Evolutionary conservation across 2,888 invertebrate genomes (phyloP), one percentile per base, ranked within the genome.

Genomic region (Brenthis daphne): DNA sequence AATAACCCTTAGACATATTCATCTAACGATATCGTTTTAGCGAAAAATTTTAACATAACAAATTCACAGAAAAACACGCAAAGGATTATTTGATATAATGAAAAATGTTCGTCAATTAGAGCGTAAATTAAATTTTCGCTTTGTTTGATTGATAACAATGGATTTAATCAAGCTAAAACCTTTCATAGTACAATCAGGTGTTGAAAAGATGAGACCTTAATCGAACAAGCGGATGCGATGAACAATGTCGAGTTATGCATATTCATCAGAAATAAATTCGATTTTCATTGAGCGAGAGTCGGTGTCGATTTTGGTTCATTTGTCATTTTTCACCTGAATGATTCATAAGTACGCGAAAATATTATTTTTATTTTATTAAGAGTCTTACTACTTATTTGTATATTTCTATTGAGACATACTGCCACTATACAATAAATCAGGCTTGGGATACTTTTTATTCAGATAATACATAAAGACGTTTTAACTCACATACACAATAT

Each of bases 191-290:
- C 84, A 85, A 84, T 83, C 81, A 81, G 79, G 75, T 73, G 73
- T 77, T 60, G 65, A 72, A 78, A 82, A 87, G 86, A 87, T 87
- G 81, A 82, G 79, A 78, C 70, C 58, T 57, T 70, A 69, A 73
- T 69, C 69, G 69, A 70, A 74, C 71, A 68, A 74, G 79, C 83
- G 79, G 77, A 72, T 79, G 75, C 75, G 72, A 75, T 76, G 81
- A 82, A 85, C 84, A 87, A 85, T 85, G 85, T 81, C 82, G 82
- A 79, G 81, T 81, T 85, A 85, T 89, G 89, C 84, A 89, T 90
- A 91, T 91, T 90, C 88, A 90, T 85, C 82, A 82, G 77, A 80
- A 80, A 85, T 87, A 88, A 90, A 91, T 89, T 87, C 84, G 85
- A 87, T 89, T 86, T 82, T 82, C 80, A 83, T 83, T 78, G 86